These are phyloP conservation scores for Meloidogyne hapla DNA, from an alignment of 1,140 invertebrate genomes.

Conservation along the genomic window DNA sequence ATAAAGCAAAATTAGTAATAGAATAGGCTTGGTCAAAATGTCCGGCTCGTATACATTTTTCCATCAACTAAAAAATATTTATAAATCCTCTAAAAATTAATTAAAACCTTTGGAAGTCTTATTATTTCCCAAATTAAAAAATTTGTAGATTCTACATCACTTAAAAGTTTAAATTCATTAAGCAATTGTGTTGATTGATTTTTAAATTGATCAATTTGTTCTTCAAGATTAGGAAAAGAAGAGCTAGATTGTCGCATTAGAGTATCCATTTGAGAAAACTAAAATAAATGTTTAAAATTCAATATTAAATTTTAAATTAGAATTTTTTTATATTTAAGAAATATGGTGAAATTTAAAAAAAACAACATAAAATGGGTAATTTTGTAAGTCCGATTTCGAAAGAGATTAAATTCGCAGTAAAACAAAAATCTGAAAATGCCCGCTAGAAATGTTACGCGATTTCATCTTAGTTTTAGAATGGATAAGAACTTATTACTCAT, in stretches of 20 bases:
- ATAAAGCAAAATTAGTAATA: conserved; percentile 59
- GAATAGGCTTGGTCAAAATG: conserved; percentile 62
- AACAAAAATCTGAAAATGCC: too few species aligned
- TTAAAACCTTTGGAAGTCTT: conserved; percentile 38
- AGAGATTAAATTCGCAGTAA: too few species aligned
- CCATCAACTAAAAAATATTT: conserved; percentile 55
- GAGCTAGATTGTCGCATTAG: conserved; percentile 39
- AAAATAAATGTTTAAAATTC: conserved; percentile 4
- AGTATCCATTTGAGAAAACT: conserved; percentile 49
- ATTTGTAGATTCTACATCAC: conserved; percentile 40
- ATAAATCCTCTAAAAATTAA: not conserved
- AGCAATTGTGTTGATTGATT: conserved; percentile 22
- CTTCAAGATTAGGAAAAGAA: conserved; percentile 34
- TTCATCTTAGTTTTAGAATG: too few species aligned
- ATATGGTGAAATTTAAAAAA: too few species aligned
- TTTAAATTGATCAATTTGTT: conserved; percentile 33
- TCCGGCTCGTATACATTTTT: conserved; percentile 57
- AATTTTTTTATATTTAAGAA: too few species aligned
- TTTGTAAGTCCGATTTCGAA: too few species aligned
- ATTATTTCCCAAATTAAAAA: conserved; percentile 44
- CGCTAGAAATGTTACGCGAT: too few species aligned
- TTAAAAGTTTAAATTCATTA: conserved; percentile 33
- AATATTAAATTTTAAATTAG: not conserved
- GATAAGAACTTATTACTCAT: too few species aligned
- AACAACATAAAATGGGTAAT: too few species aligned